Percentiles rank a stretch among this genome's conserved stretches.
Evolutionary conservation across 2,797 vertebrate genomes (phyloP).

Genomic region (Arctocebus calabarensis): DNA sequence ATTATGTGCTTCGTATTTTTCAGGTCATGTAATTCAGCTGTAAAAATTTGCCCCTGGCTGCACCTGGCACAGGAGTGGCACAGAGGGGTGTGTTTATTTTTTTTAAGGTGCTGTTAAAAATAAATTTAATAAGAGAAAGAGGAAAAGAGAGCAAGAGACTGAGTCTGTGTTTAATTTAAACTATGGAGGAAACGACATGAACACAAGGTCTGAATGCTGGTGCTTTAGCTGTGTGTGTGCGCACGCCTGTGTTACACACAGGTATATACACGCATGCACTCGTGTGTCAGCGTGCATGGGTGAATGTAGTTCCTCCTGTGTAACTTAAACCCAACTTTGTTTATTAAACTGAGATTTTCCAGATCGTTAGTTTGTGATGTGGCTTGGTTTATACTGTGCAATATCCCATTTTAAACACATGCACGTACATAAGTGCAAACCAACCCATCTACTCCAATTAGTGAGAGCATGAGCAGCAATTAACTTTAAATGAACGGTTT

Average conservation of each 20-base stretch:
- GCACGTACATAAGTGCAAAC: slow-evolving; percentile 77
- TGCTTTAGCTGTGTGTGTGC: slow-evolving; percentile 3
- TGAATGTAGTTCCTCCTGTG: slow-evolving; percentile 72
- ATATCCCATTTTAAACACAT: slow-evolving; percentile 82
- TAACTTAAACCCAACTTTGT: slow-evolving; percentile 88
- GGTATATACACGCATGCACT: too few relatives aligned
- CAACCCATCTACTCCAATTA: slow-evolving; percentile 80
- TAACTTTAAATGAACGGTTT: slow-evolving; percentile 79
- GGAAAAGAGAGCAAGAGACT: slow-evolving; percentile 41
- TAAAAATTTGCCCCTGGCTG: slow-evolving; percentile 87
- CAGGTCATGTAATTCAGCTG: slow-evolving; percentile 87
- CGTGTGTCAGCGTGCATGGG: accelerated
- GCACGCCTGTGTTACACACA: neutral
- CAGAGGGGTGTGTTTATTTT: slow-evolving; percentile 81
- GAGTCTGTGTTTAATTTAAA: slow-evolving; percentile 78
- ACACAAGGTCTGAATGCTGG: slow-evolving; percentile 75
- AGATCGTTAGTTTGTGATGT: slow-evolving; percentile 83
- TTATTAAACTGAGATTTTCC: slow-evolving; percentile 86
- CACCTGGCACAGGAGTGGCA: slow-evolving; percentile 86
- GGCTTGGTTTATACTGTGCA: slow-evolving; percentile 81
- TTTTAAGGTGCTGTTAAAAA: slow-evolving; percentile 85
- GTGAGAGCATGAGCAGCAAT: slow-evolving; percentile 57
- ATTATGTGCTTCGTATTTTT: slow-evolving; percentile 86
- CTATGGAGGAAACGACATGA: slow-evolving; percentile 77
- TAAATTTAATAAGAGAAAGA: slow-evolving; percentile 85